Evolutionary conservation across 2,888 invertebrate species (phyloP).

Genomic region (Aricia artaxerxes): DNA sequence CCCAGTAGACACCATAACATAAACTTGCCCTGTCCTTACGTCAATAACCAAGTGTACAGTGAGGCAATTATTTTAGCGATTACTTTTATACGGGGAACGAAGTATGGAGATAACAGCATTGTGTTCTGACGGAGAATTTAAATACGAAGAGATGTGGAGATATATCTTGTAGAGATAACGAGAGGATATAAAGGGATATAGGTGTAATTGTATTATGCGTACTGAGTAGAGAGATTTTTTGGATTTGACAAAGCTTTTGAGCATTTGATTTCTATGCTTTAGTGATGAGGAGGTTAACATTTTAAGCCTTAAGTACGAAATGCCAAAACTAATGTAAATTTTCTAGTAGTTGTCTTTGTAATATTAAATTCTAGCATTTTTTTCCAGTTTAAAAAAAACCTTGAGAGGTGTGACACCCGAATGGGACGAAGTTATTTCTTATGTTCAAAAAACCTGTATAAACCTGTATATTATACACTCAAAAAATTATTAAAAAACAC

Average conservation of each 20-base stretch:
- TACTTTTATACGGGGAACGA: neutral
- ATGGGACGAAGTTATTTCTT: too few relatives aligned
- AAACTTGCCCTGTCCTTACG: neutral
- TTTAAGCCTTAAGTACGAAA: too few relatives aligned
- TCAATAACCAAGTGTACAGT: neutral
- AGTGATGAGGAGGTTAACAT: too few relatives aligned
- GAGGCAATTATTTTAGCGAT: constrained; percentile 13
- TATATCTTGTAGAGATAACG: neutral
- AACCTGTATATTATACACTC: too few relatives aligned
- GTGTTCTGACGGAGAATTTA: neutral
- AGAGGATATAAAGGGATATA: neutral
- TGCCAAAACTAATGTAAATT: too few relatives aligned
- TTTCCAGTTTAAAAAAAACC: too few relatives aligned
- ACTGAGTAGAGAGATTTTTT: neutral
- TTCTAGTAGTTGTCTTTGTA: too few relatives aligned
- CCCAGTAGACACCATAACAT: neutral
- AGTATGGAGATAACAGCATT: constrained; percentile 3
- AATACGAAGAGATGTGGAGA: neutral
- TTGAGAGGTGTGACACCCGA: too few relatives aligned
- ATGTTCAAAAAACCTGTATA: too few relatives aligned
- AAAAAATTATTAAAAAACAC: too few relatives aligned
- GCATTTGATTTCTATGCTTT: neutral
- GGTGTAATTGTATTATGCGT: neutral
- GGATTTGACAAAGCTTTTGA: neutral
- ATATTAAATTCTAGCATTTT: too few relatives aligned